These are phyloP conservation scores for Therioaphis trifolii DNA, from an alignment of 2,888 invertebrate species.

Conservation along the genomic window DNA sequence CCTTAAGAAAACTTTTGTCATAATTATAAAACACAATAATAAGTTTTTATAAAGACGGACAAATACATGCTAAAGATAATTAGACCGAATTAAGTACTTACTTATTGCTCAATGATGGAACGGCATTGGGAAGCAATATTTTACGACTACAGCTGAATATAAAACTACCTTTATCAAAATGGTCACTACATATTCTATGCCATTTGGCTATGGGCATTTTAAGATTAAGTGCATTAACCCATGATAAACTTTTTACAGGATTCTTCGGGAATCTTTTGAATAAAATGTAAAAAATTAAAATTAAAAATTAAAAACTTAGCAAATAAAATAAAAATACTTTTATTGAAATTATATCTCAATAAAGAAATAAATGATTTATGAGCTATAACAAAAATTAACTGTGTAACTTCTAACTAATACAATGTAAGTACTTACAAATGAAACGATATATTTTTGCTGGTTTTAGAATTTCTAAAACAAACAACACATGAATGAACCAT, in stretches of 20 bases:
- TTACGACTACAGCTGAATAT: not conserved
- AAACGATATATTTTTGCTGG: not conserved
- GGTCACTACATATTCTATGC: not conserved
- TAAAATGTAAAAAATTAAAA: too few relatives aligned
- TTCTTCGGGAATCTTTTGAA: not conserved
- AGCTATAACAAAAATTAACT: too few relatives aligned
- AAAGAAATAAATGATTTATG: too few relatives aligned
- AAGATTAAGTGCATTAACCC: not conserved
- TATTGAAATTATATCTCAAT: too few relatives aligned
- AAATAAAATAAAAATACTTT: not conserved
- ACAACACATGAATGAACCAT: not conserved
- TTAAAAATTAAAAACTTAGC: not conserved
- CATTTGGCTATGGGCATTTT: not conserved
- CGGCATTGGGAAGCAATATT: not conserved
- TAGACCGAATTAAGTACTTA: too few relatives aligned
- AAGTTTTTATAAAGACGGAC: too few relatives aligned
- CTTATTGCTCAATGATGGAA: too few relatives aligned
- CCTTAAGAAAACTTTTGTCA: too few relatives aligned
- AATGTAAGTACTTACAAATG: not conserved
- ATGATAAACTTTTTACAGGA: not conserved
- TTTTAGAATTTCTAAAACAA: constrained; percentile 12
- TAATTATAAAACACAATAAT: too few relatives aligned
- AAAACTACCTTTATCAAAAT: not conserved
- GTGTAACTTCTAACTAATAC: too few relatives aligned
- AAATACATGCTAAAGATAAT: too few relatives aligned